Conservation (phyloP, 2,113 vertebrate species). For the Dicaeum eximium region DNA sequence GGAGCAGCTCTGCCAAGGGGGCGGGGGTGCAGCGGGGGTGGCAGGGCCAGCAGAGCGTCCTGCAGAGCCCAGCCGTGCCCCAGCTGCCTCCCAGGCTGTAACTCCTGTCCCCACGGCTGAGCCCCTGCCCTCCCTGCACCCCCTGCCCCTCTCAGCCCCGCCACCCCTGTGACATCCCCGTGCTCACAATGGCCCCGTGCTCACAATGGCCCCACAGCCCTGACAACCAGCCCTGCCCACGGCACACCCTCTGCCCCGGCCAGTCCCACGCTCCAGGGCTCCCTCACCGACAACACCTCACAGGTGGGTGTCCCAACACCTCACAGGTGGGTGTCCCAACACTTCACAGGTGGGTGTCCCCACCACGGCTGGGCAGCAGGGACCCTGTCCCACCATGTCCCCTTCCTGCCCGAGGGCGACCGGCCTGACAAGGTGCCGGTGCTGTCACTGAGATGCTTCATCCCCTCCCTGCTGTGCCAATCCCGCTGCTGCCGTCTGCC, state of each 20-base stretch:
- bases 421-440: fast-evolving
- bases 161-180: background rate
- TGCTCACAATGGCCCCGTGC: background rate
- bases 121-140: fast-evolving
- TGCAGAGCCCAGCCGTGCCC: fast-evolving
- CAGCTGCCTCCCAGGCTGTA: background rate
- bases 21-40: background rate
- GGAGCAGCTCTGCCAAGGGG: fast-evolving
- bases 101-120: fast-evolving
- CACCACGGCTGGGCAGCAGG: background rate
- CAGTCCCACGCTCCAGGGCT: fast-evolving
- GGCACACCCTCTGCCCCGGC: fast-evolving
- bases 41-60: background rate
- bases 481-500: fast-evolving
- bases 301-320: background rate
- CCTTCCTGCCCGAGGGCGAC: background rate
- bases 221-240: background rate
- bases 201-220: background rate
- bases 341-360: no score
- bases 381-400: fast-evolving
- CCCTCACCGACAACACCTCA: fast-evolving
- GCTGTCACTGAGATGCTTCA: fast-evolving
- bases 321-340: background rate
- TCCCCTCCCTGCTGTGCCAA: background rate
- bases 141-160: background rate